phyloP scores from a whole-genome alignment of 2,797 vertebrate species.

The Somateria mollissima region DNA sequence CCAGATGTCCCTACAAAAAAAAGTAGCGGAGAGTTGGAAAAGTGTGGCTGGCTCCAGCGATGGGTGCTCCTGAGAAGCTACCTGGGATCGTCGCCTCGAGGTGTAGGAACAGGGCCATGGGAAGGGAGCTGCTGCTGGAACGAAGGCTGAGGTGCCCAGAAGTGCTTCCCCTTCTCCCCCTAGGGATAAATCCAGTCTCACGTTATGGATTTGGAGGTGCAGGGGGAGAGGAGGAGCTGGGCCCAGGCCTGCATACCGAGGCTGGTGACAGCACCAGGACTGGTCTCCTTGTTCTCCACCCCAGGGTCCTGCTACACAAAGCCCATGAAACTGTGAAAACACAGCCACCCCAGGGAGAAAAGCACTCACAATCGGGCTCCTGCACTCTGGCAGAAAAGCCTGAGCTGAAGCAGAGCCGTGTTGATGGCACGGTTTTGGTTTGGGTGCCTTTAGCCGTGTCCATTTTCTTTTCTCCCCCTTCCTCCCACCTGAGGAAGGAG shows the following conservation, averaged over 20 bases:
- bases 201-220: not conserved
- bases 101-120: not conserved
- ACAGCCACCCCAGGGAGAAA: not conserved
- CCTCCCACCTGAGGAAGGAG: not conserved
- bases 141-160: fast-evolving
- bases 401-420: not conserved
- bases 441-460: not conserved
- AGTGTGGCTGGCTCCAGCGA: fast-evolving
- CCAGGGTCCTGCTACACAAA: fast-evolving
- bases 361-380: not conserved
- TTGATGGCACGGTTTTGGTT: not conserved
- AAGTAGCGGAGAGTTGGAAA: not conserved
- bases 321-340: not conserved
- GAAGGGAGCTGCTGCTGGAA: not conserved
- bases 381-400: not conserved
- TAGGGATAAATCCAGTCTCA: not conserved
- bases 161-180: not conserved
- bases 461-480: not conserved
- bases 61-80: not conserved
- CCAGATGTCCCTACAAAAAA: constrained; percentile 22
- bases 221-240: not conserved
- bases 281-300: not conserved
- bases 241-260: not conserved
- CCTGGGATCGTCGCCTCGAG: not conserved
- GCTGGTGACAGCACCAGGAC: fast-evolving